These are phyloP conservation scores for Murina feae DNA, from an alignment of 2,113 vertebrate species.

Conservation along the genomic window DNA sequence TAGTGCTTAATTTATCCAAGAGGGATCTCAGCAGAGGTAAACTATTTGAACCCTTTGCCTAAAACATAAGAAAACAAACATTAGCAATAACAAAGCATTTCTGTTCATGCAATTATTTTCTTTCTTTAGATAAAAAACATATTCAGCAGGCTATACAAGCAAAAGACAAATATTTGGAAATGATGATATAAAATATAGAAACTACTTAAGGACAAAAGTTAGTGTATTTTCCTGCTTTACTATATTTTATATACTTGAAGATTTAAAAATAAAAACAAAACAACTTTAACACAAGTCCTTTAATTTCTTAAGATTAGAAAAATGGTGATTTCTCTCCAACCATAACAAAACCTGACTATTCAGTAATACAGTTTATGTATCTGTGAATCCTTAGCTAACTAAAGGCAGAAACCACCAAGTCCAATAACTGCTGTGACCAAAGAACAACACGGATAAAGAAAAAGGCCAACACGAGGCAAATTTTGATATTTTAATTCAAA, in stretches of 20 bases:
- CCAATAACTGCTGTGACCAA: neutral
- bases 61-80: conserved; percentile 55
- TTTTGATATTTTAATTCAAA: conserved; percentile 5
- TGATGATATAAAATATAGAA: neutral
- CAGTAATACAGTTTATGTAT: neutral
- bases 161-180: conserved; percentile 28
- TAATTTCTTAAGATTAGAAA: conserved; percentile 12
- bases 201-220: neutral
- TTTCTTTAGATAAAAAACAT: neutral
- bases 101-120: neutral
- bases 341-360: neutral
- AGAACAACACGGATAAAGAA: neutral
- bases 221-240: neutral
- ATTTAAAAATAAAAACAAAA: neutral
- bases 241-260: conserved; percentile 2
- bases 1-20: conserved; percentile 91
- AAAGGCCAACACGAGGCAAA: neutral
- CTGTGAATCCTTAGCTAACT: neutral
- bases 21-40: conserved; percentile 91
- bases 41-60: conserved; percentile 92
- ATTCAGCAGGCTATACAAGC: neutral
- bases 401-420: neutral
- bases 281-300: neutral
- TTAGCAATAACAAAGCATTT: conserved; percentile 55
- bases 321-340: neutral